Conservation (phyloP, 30 jellyfish, hydroid and myxozoan genomes). For the Hydractinia symbiolongicarpus region DNA sequence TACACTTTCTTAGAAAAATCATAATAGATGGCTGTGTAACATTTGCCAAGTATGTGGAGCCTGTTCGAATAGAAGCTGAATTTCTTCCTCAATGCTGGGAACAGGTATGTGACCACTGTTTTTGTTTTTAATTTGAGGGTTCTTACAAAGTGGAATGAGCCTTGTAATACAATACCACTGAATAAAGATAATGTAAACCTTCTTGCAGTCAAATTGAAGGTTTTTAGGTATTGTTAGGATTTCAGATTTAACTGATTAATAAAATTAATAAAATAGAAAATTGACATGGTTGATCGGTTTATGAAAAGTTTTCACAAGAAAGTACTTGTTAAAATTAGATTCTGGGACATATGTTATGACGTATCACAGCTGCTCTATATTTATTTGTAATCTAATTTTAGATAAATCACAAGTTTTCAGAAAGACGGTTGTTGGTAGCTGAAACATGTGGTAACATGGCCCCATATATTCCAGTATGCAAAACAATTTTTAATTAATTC, state of each 20-base stretch:
- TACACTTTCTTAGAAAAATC: conserved; percentile 42
- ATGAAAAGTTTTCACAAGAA: too few relatives aligned
- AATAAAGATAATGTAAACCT: too few relatives aligned
- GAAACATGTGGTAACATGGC: conserved; percentile 95
- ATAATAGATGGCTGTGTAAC: conserved; percentile 95
- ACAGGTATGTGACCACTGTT: conserved; percentile 46
- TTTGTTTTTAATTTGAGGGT: not conserved
- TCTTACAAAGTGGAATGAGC: not conserved
- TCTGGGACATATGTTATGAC: not conserved
- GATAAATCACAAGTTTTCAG: conserved; percentile 81
- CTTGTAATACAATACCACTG: too few relatives aligned
- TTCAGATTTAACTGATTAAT: too few relatives aligned
- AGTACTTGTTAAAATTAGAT: too few relatives aligned
- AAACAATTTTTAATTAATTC: not conserved
- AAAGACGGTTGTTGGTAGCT: conserved; percentile 88
- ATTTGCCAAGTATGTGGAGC: conserved; percentile 78
- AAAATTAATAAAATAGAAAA: too few relatives aligned
- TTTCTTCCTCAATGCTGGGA: conserved; percentile 98
- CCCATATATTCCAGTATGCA: conserved; percentile 80
- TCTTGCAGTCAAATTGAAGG: too few relatives aligned
- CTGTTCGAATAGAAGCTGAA: conserved; percentile 87
- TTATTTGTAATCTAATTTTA: not conserved
- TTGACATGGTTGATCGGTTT: too few relatives aligned
- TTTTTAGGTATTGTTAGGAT: too few relatives aligned
- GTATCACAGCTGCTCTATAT: not conserved